A percentile compares a stretch with the other conserved stretches of the same genome.
Conservation (phyloP, 2,888 invertebrate species). For the Charanyca ferruginea region DNA sequence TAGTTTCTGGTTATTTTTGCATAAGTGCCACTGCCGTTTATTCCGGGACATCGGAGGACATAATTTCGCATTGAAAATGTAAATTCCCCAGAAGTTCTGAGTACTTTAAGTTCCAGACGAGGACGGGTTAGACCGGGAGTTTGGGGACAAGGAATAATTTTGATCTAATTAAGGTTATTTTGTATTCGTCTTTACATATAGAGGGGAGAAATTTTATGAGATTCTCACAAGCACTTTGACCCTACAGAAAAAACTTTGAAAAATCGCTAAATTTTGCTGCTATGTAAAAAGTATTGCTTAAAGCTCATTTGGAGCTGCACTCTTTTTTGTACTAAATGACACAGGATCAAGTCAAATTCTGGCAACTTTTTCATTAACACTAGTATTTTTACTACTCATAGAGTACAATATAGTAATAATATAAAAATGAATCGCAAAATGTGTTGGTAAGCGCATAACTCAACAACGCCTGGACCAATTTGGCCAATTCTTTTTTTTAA, state of each 20-base stretch:
- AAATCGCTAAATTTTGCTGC: too few species aligned
- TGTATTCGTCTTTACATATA: slow-evolving; percentile 9
- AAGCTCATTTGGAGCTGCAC: too few species aligned
- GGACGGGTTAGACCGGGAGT: slow-evolving; percentile 49
- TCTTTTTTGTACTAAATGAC: too few species aligned
- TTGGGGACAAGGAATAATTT: slow-evolving; percentile 27
- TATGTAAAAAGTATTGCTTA: too few species aligned
- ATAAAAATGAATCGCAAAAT: too few species aligned
- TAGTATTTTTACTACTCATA: too few species aligned
- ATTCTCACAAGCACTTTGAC: neutral
- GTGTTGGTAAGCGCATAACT: too few species aligned
- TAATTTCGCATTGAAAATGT: slow-evolving; percentile 78
- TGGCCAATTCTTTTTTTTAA: too few species aligned
- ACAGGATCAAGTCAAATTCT: too few species aligned
- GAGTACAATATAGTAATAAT: too few species aligned
- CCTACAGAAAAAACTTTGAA: neutral
- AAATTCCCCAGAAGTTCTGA: slow-evolving; percentile 70
- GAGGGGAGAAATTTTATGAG: slow-evolving; percentile 10
- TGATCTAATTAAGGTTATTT: slow-evolving; percentile 27
- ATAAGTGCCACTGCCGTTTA: slow-evolving; percentile 70
- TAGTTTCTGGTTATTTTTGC: slow-evolving; percentile 71
- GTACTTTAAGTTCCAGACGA: slow-evolving; percentile 66
- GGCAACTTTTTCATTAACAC: too few species aligned
- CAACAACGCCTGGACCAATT: too few species aligned
- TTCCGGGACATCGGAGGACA: slow-evolving; percentile 72